A percentile compares a stretch with the other conserved stretches of the same genome.
Conservation (phyloP, 2,888 invertebrate species). For the Epinotia bilunana region DNA sequence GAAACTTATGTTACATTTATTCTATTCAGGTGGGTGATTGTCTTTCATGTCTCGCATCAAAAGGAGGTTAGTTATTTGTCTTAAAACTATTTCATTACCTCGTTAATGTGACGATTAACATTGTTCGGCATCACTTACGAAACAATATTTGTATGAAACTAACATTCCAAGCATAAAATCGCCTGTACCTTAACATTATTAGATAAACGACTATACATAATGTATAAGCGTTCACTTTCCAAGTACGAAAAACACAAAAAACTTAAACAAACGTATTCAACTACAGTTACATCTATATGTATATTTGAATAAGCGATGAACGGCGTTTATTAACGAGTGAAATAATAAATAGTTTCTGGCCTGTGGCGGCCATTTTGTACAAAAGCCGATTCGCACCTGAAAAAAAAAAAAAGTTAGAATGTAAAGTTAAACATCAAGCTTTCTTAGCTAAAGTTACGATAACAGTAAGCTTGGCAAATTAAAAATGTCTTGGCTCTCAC, state of each 20-base stretch:
- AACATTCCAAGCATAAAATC: conserved; percentile 20
- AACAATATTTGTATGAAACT: conserved; percentile 41
- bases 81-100: neutral
- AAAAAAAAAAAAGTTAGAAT: conserved; percentile 52
- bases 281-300: conserved; percentile 74
- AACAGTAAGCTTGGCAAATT: too few relatives aligned
- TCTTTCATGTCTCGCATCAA: neutral
- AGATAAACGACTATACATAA: conserved; percentile 38
- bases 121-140: neutral
- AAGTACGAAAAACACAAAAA: conserved; percentile 68
- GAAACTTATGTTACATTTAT: too few relatives aligned
- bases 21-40: too few relatives aligned
- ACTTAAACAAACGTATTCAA: conserved; percentile 68
- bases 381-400: conserved; percentile 73
- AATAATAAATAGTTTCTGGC: conserved; percentile 79
- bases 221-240: conserved; percentile 55
- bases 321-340: conserved; percentile 73
- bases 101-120: neutral
- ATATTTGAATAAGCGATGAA: conserved; percentile 77
- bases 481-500: too few relatives aligned
- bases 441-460: too few relatives aligned
- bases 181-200: conserved; percentile 35
- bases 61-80: neutral
- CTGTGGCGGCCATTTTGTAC: conserved; percentile 75
- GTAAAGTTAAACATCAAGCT: too few relatives aligned